Percentiles rank a stretch among this genome's conserved stretches.
phyloP scores from a whole-genome alignment of 2,113 vertebrate species.

The Pluvianellus socialis region DNA sequence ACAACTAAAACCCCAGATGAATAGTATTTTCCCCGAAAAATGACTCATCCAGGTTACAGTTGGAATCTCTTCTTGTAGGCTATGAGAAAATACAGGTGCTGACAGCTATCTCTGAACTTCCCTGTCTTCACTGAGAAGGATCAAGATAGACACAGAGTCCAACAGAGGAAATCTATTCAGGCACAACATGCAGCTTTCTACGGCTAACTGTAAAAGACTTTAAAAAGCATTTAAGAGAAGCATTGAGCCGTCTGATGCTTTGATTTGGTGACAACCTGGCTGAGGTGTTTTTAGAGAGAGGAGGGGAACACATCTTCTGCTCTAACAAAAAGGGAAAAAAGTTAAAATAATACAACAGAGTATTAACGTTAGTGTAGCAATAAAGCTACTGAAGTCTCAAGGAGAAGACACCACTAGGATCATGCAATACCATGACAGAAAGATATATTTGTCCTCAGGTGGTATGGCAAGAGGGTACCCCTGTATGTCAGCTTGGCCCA shows the following conservation, averaged over 20 bases:
- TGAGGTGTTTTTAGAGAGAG: neutral
- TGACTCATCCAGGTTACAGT: neutral
- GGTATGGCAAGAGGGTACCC: neutral
- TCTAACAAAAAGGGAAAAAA: neutral
- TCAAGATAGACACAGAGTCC: neutral
- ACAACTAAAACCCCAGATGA: neutral
- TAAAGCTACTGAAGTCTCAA: neutral
- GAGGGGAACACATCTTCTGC: neutral
- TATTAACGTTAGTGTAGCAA: neutral
- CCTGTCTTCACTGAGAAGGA: neutral
- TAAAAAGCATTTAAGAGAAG: neutral
- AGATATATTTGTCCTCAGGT: neutral
- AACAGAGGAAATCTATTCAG: neutral
- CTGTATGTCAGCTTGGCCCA: neutral
- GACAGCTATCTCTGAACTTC: neutral
- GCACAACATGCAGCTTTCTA: neutral
- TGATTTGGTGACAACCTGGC: neutral
- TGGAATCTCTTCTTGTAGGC: neutral
- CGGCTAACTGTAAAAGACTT: neutral
- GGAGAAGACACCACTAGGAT: neutral
- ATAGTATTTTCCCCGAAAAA: neutral
- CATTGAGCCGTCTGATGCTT: neutral
- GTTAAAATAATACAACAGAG: neutral
- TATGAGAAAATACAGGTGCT: neutral
- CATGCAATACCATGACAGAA: neutral